Evolutionary conservation across 2,888 invertebrate genomes (phyloP), one percentile per base, ranked within the genome.

Genomic region (Lepidocyrtoides sp.): DNA sequence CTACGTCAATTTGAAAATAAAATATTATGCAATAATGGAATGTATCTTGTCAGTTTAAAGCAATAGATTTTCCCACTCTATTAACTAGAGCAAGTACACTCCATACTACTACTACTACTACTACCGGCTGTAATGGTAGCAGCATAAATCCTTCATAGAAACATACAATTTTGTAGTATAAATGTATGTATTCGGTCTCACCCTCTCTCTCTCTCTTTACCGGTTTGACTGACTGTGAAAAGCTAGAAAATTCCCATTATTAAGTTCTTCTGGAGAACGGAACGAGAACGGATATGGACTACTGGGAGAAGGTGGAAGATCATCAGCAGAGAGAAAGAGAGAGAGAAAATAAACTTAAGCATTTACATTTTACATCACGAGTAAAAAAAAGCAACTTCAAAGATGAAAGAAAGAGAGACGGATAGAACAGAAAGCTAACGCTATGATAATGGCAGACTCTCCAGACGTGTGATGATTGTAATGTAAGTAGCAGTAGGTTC

Each of bases 371-470:
- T 3, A 17, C 54, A 66, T 66, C 44, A n/a, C n/a, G 51, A 54
- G 51, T 12, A 54, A 77, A 77, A 51, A 63, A 57, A 57, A 48
- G 2, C 44, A 85, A 85, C 85, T 85, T 84, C 54, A 72, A 85
- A 75, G 48, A 66, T 66, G 32, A 3, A 10, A 66, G 32, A 32
- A 5, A 32, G n/a, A 66, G 14, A 32, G 10, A 66, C n/a, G n/a
- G 48, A 10, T 48, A 48, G 12, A 48, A 48, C n/a, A n/a, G 41
- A 57, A 23, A 69, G 69, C 69, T 69, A 69, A 75, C 26, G 75
- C 48, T 26, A 48, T 72, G 23, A 72, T 72, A 72, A 72, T 41
- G 69, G 41, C 69, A 20, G 17, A 20, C n/a, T 72, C 17, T 72
- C 20, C n/a, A 41, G 69, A 66, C 63, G 32, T 66, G 63, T 10